Base-by-base conservation (phyloP, 2,888 invertebrate species). In the Amblyteles armatorius region DNA sequence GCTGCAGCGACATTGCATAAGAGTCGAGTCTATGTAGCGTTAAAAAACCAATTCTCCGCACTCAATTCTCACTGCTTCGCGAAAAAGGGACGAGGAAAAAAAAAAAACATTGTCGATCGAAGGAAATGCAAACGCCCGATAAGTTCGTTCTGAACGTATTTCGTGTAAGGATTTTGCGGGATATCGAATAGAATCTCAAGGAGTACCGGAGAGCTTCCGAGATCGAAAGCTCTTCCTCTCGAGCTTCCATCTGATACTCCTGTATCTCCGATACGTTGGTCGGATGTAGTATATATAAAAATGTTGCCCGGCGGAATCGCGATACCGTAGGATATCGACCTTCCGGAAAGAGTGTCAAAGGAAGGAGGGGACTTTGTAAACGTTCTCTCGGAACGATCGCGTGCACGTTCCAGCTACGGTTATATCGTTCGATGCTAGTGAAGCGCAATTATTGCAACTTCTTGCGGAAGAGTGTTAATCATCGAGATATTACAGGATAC, bases 51-150 rank as follows among this genome's bases (percentile, higher is more conserved):
- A 63, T 33, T 33, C 63, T 29, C 63, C 63, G 63, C 29, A 63
- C 33, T 4, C 63, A 36, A 63, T 63, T n/a, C 33, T 63, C 63
- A 6, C 63, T 63, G 63, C 5, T 63, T 36, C 33, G 9, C 7
- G 36, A 29, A 63, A 6, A 63, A 63, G 40, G n/a, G 33, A 60
- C 4, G 29, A 48, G 36, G 74, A 7, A 3, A 22, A 16, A 33
- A 60, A 29, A 48, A 29, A 50, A 26, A 50, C 11, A 74, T 3
- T 48, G 40, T 22, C 48, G 74, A 74, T 60, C 60, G 71, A 36
- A 65, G 22, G 55, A 77, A 77, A 77, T 77, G 65, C 65, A 77
- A 82, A 82, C 36, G 65, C 65, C 71, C 77, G 26, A 72, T 67
- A 67, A 65, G 77, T 77, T 82, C 71, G 77, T 82, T 71, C 55